Conservation (phyloP, 2,113 vertebrate genomes). For the Recurvirostra avosetta region DNA sequence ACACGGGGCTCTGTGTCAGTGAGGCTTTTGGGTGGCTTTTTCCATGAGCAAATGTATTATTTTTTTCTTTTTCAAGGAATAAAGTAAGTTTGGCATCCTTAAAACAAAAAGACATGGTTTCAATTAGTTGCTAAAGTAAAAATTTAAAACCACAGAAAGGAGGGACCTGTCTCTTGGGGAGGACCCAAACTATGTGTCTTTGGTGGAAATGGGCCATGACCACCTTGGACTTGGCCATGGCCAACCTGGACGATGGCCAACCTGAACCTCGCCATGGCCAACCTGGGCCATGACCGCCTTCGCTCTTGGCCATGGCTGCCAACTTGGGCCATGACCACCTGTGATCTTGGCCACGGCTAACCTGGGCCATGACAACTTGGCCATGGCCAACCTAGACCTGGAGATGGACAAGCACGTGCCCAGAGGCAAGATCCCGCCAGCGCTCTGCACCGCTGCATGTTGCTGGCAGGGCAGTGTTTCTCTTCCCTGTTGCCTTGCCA, state of each 20-base stretch:
- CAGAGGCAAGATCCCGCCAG: fast-evolving
- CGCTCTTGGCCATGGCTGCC: background rate
- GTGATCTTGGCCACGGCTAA: background rate
- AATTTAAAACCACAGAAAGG: background rate
- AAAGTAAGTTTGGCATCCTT: background rate
- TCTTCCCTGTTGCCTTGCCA: background rate
- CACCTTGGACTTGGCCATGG: background rate
- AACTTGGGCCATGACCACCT: no score
- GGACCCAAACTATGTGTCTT: background rate
- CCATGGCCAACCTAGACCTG: background rate
- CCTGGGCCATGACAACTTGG: background rate
- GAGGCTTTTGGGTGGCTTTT: conserved; percentile 44
- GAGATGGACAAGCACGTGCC: no score
- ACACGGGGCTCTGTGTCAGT: background rate
- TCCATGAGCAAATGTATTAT: background rate
- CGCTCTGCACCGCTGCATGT: fast-evolving
- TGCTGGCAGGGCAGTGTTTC: fast-evolving
- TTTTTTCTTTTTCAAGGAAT: background rate
- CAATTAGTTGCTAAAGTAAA: background rate
- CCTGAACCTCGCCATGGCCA: background rate
- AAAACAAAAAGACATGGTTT: background rate
- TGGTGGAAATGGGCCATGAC: fast-evolving
- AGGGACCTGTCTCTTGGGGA: background rate
- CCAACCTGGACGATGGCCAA: background rate
- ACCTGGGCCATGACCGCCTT: background rate